Conservation (phyloP, 2,797 vertebrate species). For the Spinibarbus caldwelli region DNA sequence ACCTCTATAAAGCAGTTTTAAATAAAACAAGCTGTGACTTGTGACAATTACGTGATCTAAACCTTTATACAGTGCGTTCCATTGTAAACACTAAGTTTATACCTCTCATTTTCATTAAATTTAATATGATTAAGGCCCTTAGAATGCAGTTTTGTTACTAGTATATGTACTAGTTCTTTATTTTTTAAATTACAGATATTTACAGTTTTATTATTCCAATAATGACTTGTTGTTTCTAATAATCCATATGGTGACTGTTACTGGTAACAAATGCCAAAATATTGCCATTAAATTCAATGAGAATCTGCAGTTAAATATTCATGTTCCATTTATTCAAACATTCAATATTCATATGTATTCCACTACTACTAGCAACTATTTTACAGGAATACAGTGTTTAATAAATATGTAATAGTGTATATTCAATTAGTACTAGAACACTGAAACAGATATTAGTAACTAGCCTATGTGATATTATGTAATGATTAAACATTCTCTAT, state of each 20-base stretch:
- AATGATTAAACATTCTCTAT: neutral
- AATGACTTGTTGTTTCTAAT: neutral
- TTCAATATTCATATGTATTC: neutral
- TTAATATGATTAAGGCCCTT: neutral
- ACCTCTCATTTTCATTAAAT: neutral
- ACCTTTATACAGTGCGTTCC: neutral
- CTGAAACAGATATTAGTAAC: neutral
- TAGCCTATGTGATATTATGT: neutral
- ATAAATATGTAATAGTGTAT: neutral
- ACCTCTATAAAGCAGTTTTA: no score
- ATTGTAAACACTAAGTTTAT: neutral
- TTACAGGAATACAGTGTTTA: neutral
- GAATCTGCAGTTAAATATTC: neutral
- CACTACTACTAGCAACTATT: neutral
- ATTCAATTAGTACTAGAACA: neutral
- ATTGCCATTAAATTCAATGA: neutral
- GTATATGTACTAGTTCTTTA: neutral
- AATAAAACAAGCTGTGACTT: neutral
- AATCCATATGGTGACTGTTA: neutral
- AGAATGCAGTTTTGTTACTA: neutral
- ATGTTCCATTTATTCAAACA: neutral
- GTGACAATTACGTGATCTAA: neutral
- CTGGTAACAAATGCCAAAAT: neutral
- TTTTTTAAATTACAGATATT: neutral
- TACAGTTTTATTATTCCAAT: neutral